A percentile compares a stretch with the other conserved stretches of the same genome.
Conservation (phyloP, 2,113 vertebrate species). For the Microcebus ravelobensis region DNA sequence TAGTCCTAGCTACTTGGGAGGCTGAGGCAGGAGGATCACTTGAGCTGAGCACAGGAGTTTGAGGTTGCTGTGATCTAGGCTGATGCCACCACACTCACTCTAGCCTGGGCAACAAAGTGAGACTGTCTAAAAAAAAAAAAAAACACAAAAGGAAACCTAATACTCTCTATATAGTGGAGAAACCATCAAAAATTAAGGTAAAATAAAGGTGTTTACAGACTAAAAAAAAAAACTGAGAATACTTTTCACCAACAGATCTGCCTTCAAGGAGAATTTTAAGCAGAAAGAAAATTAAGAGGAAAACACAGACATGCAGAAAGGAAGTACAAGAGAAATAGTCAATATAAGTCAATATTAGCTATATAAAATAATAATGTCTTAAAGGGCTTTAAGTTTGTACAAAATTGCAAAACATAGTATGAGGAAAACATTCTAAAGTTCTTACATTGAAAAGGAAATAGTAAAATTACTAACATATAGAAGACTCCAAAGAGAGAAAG, state of each 20-base stretch:
- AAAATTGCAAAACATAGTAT: not conserved
- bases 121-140: no score
- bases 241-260: not conserved
- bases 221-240: not conserved
- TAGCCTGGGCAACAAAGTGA: no score
- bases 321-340: not conserved
- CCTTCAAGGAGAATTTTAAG: not conserved
- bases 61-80: no score
- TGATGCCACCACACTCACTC: no score
- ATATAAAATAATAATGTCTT: not conserved
- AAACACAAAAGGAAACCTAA: not conserved
- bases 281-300: not conserved
- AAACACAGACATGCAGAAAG: not conserved
- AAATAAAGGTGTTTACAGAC: not conserved
- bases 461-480: not conserved
- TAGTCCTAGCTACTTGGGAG: no score
- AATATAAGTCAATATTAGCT: not conserved
- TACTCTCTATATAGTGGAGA: not conserved
- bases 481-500: not conserved
- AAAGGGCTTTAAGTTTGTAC: not conserved
- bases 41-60: no score
- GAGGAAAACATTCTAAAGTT: not conserved
- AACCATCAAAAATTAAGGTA: not conserved
- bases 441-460: not conserved
- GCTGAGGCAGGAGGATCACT: no score